Percentiles rank a stretch among this genome's conserved stretches.
These are phyloP conservation scores for Mimas tiliae DNA, from an alignment of 2,888 invertebrate genomes.

Conservation along the genomic window DNA sequence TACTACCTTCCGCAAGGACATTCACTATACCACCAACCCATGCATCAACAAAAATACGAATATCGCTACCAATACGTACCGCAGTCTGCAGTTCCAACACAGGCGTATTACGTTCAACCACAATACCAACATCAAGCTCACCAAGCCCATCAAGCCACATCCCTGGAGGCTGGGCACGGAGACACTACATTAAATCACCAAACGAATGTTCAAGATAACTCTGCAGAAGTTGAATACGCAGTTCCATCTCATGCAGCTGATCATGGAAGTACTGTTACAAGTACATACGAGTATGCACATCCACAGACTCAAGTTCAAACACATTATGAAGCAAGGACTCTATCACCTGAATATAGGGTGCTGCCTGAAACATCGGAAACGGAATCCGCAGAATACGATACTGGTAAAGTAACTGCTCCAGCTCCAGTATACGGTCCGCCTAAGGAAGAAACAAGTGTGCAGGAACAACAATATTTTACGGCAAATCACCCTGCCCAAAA, in stretches of 20 bases:
- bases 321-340: slow-evolving; percentile 29
- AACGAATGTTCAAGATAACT: slow-evolving; percentile 42
- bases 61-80: slow-evolving; percentile 68
- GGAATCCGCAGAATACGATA: slow-evolving; percentile 38
- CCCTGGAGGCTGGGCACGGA: slow-evolving; percentile 42
- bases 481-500: slow-evolving; percentile 52
- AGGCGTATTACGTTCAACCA: slow-evolving; percentile 61
- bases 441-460: slow-evolving; percentile 40
- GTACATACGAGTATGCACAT: slow-evolving; percentile 28
- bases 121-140: slow-evolving; percentile 61
- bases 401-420: slow-evolving; percentile 31
- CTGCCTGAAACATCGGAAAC: slow-evolving; percentile 37
- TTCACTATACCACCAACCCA: slow-evolving; percentile 60
- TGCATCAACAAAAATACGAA: slow-evolving; percentile 64
- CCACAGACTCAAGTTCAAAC: slow-evolving; percentile 29
- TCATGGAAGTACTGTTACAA: slow-evolving; percentile 38
- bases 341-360: slow-evolving; percentile 36
- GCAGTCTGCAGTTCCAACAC: slow-evolving; percentile 52
- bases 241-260: slow-evolving; percentile 47
- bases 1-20: slow-evolving; percentile 61
- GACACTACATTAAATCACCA: slow-evolving; percentile 35
- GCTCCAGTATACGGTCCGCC: slow-evolving; percentile 44
- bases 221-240: slow-evolving; percentile 52
- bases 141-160: slow-evolving; percentile 46
- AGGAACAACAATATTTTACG: slow-evolving; percentile 49